Conservation (phyloP, 92 coral and sea anemone genomes). For the Metridium senile region DNA sequence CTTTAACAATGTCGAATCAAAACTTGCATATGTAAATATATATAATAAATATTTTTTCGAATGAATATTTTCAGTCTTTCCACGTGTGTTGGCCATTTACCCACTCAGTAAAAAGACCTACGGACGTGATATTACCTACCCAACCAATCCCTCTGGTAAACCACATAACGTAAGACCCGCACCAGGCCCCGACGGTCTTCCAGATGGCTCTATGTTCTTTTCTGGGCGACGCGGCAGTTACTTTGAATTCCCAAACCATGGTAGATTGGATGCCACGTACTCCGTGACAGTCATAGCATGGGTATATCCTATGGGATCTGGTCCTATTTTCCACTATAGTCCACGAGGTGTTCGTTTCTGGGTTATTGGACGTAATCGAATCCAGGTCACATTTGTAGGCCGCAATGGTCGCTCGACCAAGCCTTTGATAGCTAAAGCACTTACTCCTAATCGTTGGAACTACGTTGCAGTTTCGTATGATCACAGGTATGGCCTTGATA, state of each 20-base stretch:
- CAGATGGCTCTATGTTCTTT: slow-evolving; percentile 62
- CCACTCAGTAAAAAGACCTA: slow-evolving; percentile 58
- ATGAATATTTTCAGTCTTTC: slow-evolving; percentile 37
- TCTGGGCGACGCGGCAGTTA: slow-evolving; percentile 52
- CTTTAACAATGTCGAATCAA: too few species aligned
- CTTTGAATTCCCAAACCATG: slow-evolving; percentile 60
- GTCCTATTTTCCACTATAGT: slow-evolving; percentile 67
- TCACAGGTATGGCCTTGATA: slow-evolving; percentile 46
- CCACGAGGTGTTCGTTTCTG: slow-evolving; percentile 74
- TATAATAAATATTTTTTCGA: background rate
- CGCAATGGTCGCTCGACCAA: slow-evolving; percentile 64
- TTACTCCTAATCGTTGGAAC: slow-evolving; percentile 59
- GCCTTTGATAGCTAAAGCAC: slow-evolving; percentile 43
- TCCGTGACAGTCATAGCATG: slow-evolving; percentile 67
- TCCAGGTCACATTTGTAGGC: slow-evolving; percentile 57
- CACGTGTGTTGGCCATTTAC: slow-evolving; percentile 63
- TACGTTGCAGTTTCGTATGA: slow-evolving; percentile 69
- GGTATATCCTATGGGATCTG: slow-evolving; percentile 66
- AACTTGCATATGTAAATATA: too few species aligned
- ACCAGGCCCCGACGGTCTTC: slow-evolving; percentile 72
- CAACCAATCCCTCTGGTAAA: slow-evolving; percentile 46
- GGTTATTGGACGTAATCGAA: slow-evolving; percentile 51
- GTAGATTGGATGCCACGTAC: slow-evolving; percentile 69
- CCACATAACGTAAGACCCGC: slow-evolving; percentile 50
- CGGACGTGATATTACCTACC: slow-evolving; percentile 65